Evolutionary conservation across 2,888 invertebrate genomes (phyloP), one percentile per base, ranked within the genome.

Genomic region (Neocrepidodera transversa): DNA sequence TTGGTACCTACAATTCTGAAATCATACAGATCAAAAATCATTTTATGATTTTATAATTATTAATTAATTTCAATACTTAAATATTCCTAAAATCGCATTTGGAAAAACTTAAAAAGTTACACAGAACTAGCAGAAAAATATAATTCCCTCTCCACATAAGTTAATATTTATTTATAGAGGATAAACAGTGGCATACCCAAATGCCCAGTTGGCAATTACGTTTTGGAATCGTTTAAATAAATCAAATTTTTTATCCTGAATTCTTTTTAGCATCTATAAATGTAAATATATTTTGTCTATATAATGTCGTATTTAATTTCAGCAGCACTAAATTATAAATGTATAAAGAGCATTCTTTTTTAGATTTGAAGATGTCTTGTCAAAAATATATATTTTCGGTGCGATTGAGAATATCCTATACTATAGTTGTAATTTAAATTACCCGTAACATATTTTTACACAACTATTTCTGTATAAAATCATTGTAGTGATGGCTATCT

Each of bases 361-460:
- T 59, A 56, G 51, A 35, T 62, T 62, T 51, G 47, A 55, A 32
- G 17, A n/a, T n/a, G n/a, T n/a, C n/a, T n/a, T n/a, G n/a, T n/a
- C 56, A 58, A 35, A 49, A 53, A 55, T 38, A 42, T 20, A 53
- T 58, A 58, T 64, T 60, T 68, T 66, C 63, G 57, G 59, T 70
- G 65, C 58, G 64, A 64, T 64, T 68, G 63, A 63, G 57, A 66
- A 65, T 62, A 67, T 65, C n/a, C 61, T 62, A 52, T 59, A 55
- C 53, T 67, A n/a, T 23, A 64, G 61, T 66, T 71, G 71, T 71
- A 54, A 68, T 69, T 71, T 69, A 69, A 69, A 70, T 70, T 71
- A 68, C 69, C 69, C 70, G 68, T 69, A 64, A 69, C 71, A 72
- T 72, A 72, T 72, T 72, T 72, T 72, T 72, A 72, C 72, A 72